Evolutionary conservation across 2,113 vertebrate genomes (phyloP).

Genomic region (Podilymbus podiceps): DNA sequence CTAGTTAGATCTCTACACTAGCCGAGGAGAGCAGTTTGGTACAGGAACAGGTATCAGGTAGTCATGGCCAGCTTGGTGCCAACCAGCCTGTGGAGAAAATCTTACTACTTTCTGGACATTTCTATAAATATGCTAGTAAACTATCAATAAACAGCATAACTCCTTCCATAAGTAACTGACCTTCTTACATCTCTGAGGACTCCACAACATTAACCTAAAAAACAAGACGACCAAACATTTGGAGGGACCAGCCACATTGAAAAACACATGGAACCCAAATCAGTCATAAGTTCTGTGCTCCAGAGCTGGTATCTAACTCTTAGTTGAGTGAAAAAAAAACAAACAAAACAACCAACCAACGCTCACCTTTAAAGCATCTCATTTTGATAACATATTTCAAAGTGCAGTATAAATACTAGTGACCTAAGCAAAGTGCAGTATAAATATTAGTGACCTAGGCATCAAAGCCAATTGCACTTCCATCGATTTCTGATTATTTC

Average conservation of each 20-base stretch:
- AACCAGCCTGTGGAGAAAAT: not conserved
- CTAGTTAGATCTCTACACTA: not conserved
- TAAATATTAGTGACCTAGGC: not conserved
- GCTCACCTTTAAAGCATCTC: not conserved
- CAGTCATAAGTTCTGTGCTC: fast-evolving
- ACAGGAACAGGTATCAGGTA: not conserved
- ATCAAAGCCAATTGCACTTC: not conserved
- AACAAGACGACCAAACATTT: not conserved
- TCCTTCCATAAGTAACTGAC: not conserved
- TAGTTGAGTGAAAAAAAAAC: not conserved
- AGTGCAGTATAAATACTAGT: not conserved
- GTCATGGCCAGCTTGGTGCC: not conserved
- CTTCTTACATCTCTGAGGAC: not conserved
- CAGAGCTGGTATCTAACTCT: not conserved
- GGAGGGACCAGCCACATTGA: not conserved
- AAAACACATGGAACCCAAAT: not conserved
- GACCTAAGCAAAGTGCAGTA: not conserved
- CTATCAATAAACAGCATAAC: not conserved
- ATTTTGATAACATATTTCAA: not conserved
- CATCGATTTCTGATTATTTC: not conserved
- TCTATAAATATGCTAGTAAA: not conserved
- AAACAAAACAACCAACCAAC: not conserved
- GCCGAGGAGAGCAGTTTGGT: not conserved
- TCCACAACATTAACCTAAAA: not conserved
- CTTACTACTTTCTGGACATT: not conserved